phyloP scores from a whole-genome alignment of 2,113 vertebrate genomes.

The Echinops telfairi region DNA sequence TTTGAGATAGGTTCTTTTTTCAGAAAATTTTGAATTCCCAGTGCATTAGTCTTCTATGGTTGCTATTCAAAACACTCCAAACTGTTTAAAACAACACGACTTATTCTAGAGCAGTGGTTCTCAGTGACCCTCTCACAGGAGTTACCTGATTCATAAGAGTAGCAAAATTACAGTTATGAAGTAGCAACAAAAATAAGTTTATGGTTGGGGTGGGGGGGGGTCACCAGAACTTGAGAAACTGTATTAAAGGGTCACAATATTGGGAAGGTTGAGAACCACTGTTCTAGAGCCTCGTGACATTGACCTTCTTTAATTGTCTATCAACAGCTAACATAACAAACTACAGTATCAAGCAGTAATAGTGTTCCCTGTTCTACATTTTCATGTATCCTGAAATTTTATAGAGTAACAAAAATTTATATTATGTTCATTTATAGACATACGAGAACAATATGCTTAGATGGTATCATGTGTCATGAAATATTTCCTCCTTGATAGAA shows the following conservation, averaged over 20 bases:
- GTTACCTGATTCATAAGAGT: no score
- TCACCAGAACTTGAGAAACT: no score
- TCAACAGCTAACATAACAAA: neutral
- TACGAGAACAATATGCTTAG: neutral
- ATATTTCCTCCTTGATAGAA: neutral
- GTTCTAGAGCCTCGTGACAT: no score
- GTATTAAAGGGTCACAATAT: no score
- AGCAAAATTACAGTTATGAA: no score
- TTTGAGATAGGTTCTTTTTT: no score
- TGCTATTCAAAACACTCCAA: neutral
- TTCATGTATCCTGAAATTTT: constrained; percentile 19
- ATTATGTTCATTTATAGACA: neutral
- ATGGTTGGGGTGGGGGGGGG: no score
- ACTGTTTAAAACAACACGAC: neutral
- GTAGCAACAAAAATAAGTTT: no score
- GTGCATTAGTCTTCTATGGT: neutral
- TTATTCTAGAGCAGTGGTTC: neutral
- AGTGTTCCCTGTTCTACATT: neutral
- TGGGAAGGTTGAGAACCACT: no score
- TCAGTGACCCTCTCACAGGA: no score
- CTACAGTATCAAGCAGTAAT: neutral
- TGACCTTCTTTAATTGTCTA: no score
- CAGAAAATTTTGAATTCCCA: neutral
- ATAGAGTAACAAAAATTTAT: neutral
- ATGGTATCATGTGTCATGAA: neutral